Percentiles rank a stretch among this genome's conserved stretches.
Evolutionary conservation across 2,888 invertebrate species (phyloP).

Genomic region (Laspeyria flexula): DNA sequence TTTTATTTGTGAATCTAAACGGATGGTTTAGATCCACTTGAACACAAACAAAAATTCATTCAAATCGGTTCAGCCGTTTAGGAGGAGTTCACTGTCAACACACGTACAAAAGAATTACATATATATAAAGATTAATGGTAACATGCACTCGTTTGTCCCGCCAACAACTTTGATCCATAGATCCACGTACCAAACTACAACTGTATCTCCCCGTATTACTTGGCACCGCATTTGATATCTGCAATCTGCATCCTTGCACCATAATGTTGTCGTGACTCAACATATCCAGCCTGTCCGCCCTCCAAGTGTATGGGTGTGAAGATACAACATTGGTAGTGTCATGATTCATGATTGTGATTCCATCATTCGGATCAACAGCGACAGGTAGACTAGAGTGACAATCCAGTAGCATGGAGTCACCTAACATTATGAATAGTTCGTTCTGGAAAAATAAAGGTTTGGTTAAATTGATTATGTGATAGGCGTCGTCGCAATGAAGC

Average conservation of each 20-base stretch:
- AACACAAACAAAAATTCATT: too few species aligned
- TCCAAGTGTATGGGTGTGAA: constrained; percentile 39
- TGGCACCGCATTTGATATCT: constrained; percentile 40
- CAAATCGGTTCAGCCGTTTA: too few species aligned
- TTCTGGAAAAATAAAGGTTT: constrained; percentile 42
- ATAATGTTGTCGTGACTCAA: constrained; percentile 47
- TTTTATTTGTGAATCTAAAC: too few species aligned
- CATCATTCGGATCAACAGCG: too few species aligned
- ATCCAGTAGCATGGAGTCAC: constrained; percentile 49
- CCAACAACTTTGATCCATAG: background rate
- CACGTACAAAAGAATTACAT: too few species aligned
- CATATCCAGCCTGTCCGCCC: constrained; percentile 44
- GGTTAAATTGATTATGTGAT: too few species aligned
- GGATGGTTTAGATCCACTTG: too few species aligned
- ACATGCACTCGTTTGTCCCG: too few species aligned
- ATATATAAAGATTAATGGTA: too few species aligned
- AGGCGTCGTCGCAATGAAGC: too few species aligned
- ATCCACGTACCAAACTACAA: constrained; percentile 48
- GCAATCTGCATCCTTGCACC: constrained; percentile 37
- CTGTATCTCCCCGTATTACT: constrained; percentile 56
- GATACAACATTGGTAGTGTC: background rate
- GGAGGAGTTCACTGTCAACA: too few species aligned
- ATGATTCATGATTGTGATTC: background rate
- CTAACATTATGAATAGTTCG: constrained; percentile 50
- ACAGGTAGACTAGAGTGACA: too few species aligned